A percentile compares a stretch with the other conserved stretches of the same genome.
Conservation (phyloP, 2,113 vertebrate genomes). For the Cnemophilus loriae region DNA sequence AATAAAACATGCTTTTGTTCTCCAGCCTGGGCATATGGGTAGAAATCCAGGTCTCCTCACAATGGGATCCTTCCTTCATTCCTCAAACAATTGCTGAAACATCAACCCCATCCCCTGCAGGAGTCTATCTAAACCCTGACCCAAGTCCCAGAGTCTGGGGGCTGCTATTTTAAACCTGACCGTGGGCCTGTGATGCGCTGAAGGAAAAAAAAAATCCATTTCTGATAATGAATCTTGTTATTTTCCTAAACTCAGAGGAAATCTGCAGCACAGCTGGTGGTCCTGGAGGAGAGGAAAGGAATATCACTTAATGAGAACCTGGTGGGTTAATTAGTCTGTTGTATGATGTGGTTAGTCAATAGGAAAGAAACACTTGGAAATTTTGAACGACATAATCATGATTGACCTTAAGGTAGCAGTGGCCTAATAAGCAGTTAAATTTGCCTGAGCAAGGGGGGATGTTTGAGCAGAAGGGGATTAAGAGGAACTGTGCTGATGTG, state of each 20-base stretch:
- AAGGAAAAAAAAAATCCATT: not conserved
- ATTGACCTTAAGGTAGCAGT: not conserved
- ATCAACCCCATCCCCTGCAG: not conserved
- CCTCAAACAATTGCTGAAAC: not conserved
- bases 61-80: not conserved
- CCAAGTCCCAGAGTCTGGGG: not conserved
- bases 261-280: constrained; percentile 29
- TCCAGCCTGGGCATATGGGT: not conserved
- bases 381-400: not conserved
- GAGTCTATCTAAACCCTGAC: not conserved
- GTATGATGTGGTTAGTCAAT: not conserved
- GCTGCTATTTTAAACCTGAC: not conserved
- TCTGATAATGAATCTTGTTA: constrained; percentile 27
- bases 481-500: not conserved
- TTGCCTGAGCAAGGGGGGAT: not conserved
- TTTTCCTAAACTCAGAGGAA: constrained; percentile 48
- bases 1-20: not conserved
- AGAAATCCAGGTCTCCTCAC: not conserved
- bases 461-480: not conserved
- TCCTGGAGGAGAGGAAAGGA: constrained; percentile 10
- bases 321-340: constrained; percentile 39
- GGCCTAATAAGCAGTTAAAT: constrained; percentile 19
- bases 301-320: constrained; percentile 40
- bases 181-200: rapidly evolving
- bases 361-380: not conserved